Percentiles rank a stretch among this genome's conserved stretches.
Conservation (phyloP, 1,140 invertebrate genomes). For the Drosophila oshimai region DNA sequence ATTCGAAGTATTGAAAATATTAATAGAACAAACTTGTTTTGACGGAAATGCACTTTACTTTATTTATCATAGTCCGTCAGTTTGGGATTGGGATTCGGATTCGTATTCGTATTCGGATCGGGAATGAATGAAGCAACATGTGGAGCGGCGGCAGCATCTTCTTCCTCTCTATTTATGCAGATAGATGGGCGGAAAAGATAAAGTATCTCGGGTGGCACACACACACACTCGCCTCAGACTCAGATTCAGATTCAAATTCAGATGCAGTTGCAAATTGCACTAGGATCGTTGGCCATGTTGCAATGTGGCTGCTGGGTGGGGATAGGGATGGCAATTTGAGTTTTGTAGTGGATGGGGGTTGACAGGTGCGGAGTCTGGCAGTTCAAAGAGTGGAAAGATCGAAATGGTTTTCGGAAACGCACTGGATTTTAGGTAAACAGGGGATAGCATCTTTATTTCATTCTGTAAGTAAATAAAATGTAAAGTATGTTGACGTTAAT, state of each 20-base stretch:
- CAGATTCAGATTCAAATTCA: too few species aligned
- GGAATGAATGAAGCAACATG: conserved; percentile 76
- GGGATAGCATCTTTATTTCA: not conserved
- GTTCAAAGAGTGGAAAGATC: conserved; percentile 35
- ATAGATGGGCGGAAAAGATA: conserved; percentile 80
- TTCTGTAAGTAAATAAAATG: too few species aligned
- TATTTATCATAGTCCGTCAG: conserved; percentile 77
- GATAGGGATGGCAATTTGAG: not conserved
- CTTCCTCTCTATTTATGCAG: conserved; percentile 68
- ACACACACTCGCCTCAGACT: conserved; percentile 5
- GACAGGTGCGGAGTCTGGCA: conserved; percentile 51
- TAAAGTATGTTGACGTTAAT: too few species aligned
- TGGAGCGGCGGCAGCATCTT: conserved; percentile 49
- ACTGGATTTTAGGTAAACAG: conserved; percentile 8
- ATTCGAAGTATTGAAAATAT: conserved; percentile 82
- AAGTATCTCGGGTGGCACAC: conserved; percentile 53
- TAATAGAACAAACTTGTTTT: conserved; percentile 82
- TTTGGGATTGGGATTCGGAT: conserved; percentile 49
- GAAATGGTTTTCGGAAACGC: conserved; percentile 31
- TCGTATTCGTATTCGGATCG: conserved; percentile 17
- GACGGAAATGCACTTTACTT: conserved; percentile 81
- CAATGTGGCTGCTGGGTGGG: conserved; percentile 4
- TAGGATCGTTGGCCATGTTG: conserved; percentile 35
- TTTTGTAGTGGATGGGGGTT: conserved; percentile 40
- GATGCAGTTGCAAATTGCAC: conserved; percentile 54